These are phyloP conservation scores for Tricholauxania praeusta DNA, from an alignment of 2,888 invertebrate species.

Conservation along the genomic window DNA sequence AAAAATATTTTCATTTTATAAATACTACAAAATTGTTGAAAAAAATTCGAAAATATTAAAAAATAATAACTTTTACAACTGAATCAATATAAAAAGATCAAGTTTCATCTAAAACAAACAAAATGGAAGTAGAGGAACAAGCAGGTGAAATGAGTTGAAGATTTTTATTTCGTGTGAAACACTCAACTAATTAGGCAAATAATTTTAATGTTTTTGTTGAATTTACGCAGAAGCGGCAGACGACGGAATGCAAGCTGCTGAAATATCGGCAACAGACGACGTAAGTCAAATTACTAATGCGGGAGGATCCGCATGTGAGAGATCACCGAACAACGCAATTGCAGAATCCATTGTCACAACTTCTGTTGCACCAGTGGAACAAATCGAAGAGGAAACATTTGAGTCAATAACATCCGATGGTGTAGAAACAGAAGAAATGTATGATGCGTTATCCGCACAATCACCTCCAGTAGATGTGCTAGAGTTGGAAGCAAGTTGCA, in stretches of 20 bases:
- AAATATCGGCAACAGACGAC: neutral
- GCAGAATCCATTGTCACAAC: neutral
- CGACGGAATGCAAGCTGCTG: neutral
- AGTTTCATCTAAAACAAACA: neutral
- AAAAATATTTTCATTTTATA: conserved; percentile 11
- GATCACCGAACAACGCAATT: neutral
- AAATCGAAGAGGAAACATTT: neutral
- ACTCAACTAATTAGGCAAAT: neutral
- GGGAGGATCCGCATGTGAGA: neutral
- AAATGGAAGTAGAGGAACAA: conserved; percentile 46
- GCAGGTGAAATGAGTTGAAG: conserved; percentile 14
- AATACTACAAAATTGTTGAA: neutral
- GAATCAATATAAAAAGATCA: no score
- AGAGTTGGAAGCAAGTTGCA: no score
- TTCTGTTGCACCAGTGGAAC: neutral
- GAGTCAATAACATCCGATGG: neutral
- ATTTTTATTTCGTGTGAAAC: neutral
- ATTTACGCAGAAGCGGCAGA: neutral
- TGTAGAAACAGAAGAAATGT: neutral
- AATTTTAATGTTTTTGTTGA: neutral
- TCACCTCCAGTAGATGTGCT: no score
- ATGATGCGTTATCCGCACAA: no score
- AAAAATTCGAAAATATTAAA: no score
- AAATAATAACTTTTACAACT: no score
- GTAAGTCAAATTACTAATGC: neutral